Evolutionary conservation across 2,113 vertebrate species (phyloP).

Genomic region (Psittacula cyanocephala): DNA sequence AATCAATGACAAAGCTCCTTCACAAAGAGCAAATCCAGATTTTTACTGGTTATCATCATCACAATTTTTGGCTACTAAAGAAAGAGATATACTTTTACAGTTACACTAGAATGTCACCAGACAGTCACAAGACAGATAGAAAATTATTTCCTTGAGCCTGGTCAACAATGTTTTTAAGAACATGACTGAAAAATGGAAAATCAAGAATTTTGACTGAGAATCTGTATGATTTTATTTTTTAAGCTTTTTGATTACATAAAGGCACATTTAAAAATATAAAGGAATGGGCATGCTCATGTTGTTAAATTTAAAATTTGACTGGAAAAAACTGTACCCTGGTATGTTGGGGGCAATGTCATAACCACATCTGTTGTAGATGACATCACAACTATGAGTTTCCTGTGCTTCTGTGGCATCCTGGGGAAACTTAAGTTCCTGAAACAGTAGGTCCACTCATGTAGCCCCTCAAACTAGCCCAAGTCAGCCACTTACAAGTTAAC

Average conservation of each 20-base stretch:
- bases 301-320: not conserved
- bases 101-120: not conserved
- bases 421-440: not conserved
- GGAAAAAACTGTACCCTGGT: not conserved
- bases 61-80: not conserved
- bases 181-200: not conserved
- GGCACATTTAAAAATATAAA: not conserved
- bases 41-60: not conserved
- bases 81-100: not conserved
- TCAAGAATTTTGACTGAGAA: not conserved
- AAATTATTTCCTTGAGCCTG: not conserved
- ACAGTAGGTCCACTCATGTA: not conserved
- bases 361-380: not conserved
- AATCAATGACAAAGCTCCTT: not conserved
- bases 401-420: not conserved
- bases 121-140: not conserved
- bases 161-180: not conserved
- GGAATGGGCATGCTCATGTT: not conserved
- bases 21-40: not conserved
- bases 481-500: not conserved
- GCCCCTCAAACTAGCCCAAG: not conserved
- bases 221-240: not conserved
- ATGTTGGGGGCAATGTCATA: not conserved
- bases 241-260: not conserved
- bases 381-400: not conserved